phyloP scores from a whole-genome alignment of 2,113 vertebrate species.

The Myocastor coypus region DNA sequence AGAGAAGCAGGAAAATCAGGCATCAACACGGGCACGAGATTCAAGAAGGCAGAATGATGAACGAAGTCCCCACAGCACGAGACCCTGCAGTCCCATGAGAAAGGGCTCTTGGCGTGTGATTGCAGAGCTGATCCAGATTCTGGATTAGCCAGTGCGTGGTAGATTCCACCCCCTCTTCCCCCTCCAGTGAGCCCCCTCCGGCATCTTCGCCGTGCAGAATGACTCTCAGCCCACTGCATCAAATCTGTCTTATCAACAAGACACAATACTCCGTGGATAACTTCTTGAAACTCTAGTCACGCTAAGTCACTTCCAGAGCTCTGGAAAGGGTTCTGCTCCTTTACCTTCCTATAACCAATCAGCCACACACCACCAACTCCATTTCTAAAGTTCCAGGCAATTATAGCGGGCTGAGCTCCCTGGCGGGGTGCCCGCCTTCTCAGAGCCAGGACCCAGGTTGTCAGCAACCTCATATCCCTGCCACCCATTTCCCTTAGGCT shows the following conservation, averaged over 20 bases:
- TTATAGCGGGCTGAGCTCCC: constrained; percentile 62
- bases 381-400: constrained; percentile 71
- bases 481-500: background rate
- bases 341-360: background rate
- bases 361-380: constrained; percentile 68
- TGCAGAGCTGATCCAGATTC: background rate
- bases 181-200: background rate
- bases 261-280: background rate
- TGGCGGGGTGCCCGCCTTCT: background rate
- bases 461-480: constrained; percentile 55
- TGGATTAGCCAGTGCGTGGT: accelerated
- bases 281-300: constrained; percentile 75
- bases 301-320: background rate
- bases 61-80: background rate
- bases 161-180: accelerated
- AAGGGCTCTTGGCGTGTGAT: background rate
- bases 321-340: background rate
- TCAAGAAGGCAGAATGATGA: background rate
- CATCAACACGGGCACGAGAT: background rate
- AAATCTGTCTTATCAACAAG: constrained; percentile 63
- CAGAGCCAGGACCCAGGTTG: constrained; percentile 42
- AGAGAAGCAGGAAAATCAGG: background rate
- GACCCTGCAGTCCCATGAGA: background rate
- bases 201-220: background rate
- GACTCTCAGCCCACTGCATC: constrained; percentile 50